Conservation (phyloP, 1,140 invertebrate species). For the Cepaea nemoralis region DNA sequence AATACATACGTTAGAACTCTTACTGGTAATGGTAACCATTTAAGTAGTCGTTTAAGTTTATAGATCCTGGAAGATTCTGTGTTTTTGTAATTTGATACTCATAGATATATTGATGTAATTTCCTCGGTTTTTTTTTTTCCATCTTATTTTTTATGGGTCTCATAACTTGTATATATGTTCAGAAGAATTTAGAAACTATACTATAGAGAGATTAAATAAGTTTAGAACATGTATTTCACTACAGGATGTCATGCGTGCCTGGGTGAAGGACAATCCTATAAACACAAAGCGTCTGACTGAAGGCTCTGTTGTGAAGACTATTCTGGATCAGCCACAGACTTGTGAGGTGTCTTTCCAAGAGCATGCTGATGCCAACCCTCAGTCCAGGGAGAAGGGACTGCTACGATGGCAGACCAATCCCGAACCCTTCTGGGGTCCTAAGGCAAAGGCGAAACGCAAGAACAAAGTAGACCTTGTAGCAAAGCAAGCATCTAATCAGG, state of each 20-base stretch:
- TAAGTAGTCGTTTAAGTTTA: no score
- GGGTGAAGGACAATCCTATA: conserved; percentile 81
- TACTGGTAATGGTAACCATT: no score
- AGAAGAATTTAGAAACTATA: no score
- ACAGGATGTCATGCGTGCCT: conserved; percentile 85
- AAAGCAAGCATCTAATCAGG: conserved; percentile 26
- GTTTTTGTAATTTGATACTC: no score
- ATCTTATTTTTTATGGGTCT: no score
- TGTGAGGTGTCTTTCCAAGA: conserved; percentile 77
- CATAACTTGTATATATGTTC: no score
- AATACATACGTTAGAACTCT: no score
- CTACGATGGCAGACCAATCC: conserved; percentile 91
- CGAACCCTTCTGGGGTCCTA: conserved; percentile 89
- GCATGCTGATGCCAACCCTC: conserved; percentile 84
- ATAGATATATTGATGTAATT: no score
- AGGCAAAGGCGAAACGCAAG: conserved; percentile 74
- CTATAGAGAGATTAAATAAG: no score
- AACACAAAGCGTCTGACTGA: conserved; percentile 51
- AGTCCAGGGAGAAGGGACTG: conserved; percentile 81
- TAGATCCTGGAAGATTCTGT: no score
- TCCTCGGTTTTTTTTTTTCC: no score
- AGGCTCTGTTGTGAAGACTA: conserved; percentile 55
- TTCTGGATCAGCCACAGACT: conserved; percentile 56
- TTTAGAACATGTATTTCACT: conserved; percentile 4
- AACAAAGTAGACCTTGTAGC: conserved; percentile 8